phyloP scores from a whole-genome alignment of 2,888 invertebrate genomes.

The Acleris laterana region DNA sequence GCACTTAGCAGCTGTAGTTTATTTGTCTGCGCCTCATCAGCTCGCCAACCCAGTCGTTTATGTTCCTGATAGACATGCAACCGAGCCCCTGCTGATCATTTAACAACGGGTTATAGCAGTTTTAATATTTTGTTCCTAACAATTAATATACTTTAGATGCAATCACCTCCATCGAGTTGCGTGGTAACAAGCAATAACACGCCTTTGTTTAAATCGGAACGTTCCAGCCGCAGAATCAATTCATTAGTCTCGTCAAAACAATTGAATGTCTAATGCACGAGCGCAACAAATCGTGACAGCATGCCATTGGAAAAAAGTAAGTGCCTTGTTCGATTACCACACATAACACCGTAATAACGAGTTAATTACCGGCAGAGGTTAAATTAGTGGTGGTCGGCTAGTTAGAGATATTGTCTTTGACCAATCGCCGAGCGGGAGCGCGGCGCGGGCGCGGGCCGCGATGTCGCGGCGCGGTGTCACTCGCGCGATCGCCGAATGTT shows the following conservation, averaged over 20 bases:
- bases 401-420: conserved; percentile 67
- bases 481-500: conserved; percentile 16
- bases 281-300: conserved; percentile 64
- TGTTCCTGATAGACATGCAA: conserved; percentile 35
- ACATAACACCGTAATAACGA: conserved; percentile 64
- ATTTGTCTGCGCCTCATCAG: conserved; percentile 35
- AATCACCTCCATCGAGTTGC: conserved; percentile 24
- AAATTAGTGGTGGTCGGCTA: conserved; percentile 32
- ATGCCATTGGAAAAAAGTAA: conserved; percentile 56
- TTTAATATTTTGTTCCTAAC: conserved; percentile 35
- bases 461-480: conserved; percentile 28
- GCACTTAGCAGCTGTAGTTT: conserved; percentile 38
- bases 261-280: conserved; percentile 63
- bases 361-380: conserved; percentile 52
- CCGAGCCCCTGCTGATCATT: conserved; percentile 1
- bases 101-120: conserved; percentile 12
- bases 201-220: conserved; percentile 52
- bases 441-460: conserved; percentile 5
- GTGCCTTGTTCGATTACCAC: conserved; percentile 65
- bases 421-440: conserved; percentile 11
- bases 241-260: conserved; percentile 71
- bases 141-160: conserved; percentile 19
- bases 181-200: conserved; percentile 38
- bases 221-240: conserved; percentile 58
- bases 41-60: conserved; percentile 35